Percentiles rank a stretch among this genome's conserved stretches.
These are phyloP conservation scores for Drosophila bocki DNA, from an alignment of 1,140 invertebrate species.

Conservation along the genomic window DNA sequence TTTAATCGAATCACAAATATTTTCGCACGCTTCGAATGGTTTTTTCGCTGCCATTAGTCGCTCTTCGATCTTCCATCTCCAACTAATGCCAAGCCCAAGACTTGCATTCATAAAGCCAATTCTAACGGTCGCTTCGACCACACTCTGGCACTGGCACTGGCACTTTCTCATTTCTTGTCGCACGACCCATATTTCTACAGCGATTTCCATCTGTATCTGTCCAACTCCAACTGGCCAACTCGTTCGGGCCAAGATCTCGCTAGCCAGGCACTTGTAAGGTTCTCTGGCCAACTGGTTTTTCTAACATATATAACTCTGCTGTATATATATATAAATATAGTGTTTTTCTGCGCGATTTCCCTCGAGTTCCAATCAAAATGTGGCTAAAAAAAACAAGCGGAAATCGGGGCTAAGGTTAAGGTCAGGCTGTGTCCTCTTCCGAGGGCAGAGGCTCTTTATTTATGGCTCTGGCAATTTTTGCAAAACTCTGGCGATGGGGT, in stretches of 20 bases:
- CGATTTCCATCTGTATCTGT: conserved; percentile 54
- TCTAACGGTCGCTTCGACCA: conserved; percentile 50
- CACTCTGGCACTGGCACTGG: conserved; percentile 19
- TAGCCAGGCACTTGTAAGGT: conserved; percentile 28
- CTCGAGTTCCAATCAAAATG: not conserved
- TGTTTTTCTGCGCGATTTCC: conserved; percentile 1
- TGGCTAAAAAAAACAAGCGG: not conserved
- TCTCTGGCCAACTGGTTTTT: conserved; percentile 47
- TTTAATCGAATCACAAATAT: conserved; percentile 1
- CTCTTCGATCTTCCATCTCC: conserved; percentile 36
- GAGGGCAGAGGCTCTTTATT: conserved; percentile 14
- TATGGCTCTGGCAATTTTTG: conserved; percentile 15
- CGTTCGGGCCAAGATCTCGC: conserved; percentile 34
- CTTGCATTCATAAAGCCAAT: conserved; percentile 40
- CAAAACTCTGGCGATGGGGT: conserved; percentile 10
- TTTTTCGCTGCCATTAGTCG: conserved; percentile 15
- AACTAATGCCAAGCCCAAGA: conserved; percentile 44
- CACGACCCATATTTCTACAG: conserved; percentile 70
- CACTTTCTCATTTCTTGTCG: conserved; percentile 75
- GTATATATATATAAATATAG: not conserved
- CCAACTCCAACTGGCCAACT: conserved; percentile 24
- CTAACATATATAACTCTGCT: not conserved
- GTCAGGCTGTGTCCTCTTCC: conserved; percentile 28
- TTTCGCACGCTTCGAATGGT: conserved; percentile 31
- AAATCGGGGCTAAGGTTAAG: conserved; percentile 44